A percentile compares a stretch with the other conserved stretches of the same genome.
Evolutionary conservation across 2,797 vertebrate genomes (phyloP).

Genomic region (Brachyalestes nurse): DNA sequence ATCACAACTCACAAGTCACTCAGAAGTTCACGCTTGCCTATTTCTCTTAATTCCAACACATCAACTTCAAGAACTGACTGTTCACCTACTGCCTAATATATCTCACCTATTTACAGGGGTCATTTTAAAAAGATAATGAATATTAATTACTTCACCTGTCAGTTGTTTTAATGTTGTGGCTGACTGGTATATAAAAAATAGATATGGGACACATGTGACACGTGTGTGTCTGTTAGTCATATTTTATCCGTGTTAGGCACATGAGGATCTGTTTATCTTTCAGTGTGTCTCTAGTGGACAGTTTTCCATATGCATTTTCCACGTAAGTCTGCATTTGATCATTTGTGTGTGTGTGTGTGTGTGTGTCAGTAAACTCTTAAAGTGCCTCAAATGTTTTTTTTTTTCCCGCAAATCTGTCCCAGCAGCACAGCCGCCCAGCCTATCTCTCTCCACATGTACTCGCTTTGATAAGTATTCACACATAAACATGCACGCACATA

Average conservation of each 20-base stretch:
- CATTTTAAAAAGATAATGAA: too few relatives aligned
- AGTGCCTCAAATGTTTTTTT: conserved; percentile 57
- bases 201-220: too few relatives aligned
- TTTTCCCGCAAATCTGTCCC: conserved; percentile 60
- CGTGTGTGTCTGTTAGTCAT: background rate
- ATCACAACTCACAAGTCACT: too few relatives aligned
- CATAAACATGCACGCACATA: conserved; percentile 60
- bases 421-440: conserved; percentile 66
- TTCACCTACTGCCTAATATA: too few relatives aligned
- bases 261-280: background rate
- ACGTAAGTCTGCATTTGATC: conserved; percentile 1
- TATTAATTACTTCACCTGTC: too few relatives aligned
- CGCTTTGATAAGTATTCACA: conserved; percentile 71
- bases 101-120: too few relatives aligned
- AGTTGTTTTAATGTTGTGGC: too few relatives aligned
- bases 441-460: conserved; percentile 65
- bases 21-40: too few relatives aligned
- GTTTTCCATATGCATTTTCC: background rate
- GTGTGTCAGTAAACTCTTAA: conserved; percentile 42
- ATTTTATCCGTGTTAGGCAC: background rate
- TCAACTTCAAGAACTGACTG: too few relatives aligned
- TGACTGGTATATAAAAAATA: too few relatives aligned
- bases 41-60: too few relatives aligned
- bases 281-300: too few relatives aligned
- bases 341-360: background rate